These are phyloP conservation scores for Mus pahari DNA, from an alignment of 2,113 vertebrate genomes.

Conservation along the genomic window DNA sequence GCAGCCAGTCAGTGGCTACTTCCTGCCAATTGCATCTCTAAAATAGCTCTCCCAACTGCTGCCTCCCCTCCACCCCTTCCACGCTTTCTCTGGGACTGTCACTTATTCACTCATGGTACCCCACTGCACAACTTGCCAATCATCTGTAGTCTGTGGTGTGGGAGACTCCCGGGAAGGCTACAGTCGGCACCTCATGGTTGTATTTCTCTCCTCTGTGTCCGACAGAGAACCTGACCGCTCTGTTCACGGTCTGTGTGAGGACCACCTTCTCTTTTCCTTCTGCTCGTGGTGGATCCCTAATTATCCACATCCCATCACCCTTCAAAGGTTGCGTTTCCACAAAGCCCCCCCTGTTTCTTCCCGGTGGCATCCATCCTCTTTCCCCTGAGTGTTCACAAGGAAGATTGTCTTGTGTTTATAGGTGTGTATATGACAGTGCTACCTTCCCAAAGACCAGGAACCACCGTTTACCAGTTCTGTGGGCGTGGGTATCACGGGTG, in stretches of 20 bases:
- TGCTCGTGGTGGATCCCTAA: neutral
- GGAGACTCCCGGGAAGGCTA: neutral
- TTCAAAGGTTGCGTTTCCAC: neutral
- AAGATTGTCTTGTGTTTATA: neutral
- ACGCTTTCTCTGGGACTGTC: neutral
- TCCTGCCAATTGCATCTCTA: slow-evolving; percentile 76
- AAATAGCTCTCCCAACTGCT: slow-evolving; percentile 75
- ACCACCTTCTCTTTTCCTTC: neutral
- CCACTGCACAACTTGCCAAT: neutral
- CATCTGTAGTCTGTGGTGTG: neutral
- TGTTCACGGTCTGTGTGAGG: neutral
- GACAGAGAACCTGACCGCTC: no score
- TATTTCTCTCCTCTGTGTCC: accelerated
- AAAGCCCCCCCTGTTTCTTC: neutral
- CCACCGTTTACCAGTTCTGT: no score
- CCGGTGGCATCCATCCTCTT: no score
- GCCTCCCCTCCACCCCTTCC: neutral
- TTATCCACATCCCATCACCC: neutral
- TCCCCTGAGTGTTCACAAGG: neutral
- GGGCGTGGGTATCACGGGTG: accelerated
- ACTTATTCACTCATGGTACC: neutral
- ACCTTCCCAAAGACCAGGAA: no score
- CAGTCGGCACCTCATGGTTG: neutral
- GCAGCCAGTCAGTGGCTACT: slow-evolving; percentile 75
- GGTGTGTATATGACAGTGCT: accelerated